phyloP scores from a whole-genome alignment of 2,888 invertebrate species.

The Diarsia brunnea region DNA sequence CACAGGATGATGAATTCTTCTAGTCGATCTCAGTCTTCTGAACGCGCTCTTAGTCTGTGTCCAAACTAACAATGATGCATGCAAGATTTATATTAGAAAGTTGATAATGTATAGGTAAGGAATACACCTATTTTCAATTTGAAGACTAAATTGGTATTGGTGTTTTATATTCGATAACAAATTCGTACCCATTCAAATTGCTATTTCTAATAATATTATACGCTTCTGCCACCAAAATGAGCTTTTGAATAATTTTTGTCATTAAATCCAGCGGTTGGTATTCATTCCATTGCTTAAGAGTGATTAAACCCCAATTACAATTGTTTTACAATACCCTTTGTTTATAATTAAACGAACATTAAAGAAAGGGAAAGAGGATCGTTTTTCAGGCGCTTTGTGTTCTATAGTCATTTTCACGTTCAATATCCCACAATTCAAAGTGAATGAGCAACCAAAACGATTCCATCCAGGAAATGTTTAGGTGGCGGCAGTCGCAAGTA shows the following conservation, averaged over 20 bases:
- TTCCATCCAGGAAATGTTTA: not conserved
- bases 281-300: conserved; percentile 2
- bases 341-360: conserved; percentile 25
- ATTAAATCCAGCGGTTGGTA: conserved; percentile 3
- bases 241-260: conserved; percentile 1
- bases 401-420: not conserved
- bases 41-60: not conserved
- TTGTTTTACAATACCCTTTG: conserved; percentile 29
- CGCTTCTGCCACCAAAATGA: conserved; percentile 4
- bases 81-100: conserved; percentile 6
- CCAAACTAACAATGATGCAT: not conserved
- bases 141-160: not conserved
- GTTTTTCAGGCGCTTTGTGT: conserved; percentile 21
- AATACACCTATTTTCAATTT: not conserved
- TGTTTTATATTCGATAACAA: conserved; percentile 1
- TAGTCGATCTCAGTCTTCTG: conserved; percentile 8
- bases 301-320: conserved; percentile 16
- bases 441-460: not conserved
- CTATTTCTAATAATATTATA: not conserved
- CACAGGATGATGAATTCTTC: conserved; percentile 21
- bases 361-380: not conserved
- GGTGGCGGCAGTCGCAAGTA: conserved; percentile 2
- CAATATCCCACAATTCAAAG: not conserved
- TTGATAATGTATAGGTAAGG: not conserved
- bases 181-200: not conserved